Evolutionary conservation across 1,140 invertebrate species (phyloP).

Genomic region (Pseudomyrmex dendroicus): DNA sequence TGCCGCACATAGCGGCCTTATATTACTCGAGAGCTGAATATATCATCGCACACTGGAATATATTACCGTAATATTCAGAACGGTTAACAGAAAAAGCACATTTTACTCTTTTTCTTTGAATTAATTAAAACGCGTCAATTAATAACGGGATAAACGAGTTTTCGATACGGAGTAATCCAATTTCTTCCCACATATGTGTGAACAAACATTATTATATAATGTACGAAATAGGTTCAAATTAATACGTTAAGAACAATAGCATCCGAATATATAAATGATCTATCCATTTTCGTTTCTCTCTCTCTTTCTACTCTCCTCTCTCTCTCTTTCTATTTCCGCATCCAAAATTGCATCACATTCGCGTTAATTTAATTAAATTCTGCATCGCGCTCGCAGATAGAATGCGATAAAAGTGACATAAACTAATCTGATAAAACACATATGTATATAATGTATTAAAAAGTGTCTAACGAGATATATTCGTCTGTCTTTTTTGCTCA

Average conservation of each 20-base stretch:
- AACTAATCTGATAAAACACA: slow-evolving; percentile 36
- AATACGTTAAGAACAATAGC: slow-evolving; percentile 14
- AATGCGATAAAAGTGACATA: slow-evolving; percentile 3
- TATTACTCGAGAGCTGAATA: neutral
- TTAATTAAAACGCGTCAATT: slow-evolving; percentile 33
- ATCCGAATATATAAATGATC: slow-evolving; percentile 5
- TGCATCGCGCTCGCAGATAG: neutral
- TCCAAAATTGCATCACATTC: neutral
- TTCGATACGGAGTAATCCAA: neutral
- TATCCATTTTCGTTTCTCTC: neutral
- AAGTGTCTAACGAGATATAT: slow-evolving; percentile 36
- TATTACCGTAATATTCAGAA: neutral
- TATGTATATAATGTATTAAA: neutral
- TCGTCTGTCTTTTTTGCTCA: neutral
- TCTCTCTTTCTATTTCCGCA: no score
- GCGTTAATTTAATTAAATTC: slow-evolving; percentile 48
- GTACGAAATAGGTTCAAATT: slow-evolving; percentile 33
- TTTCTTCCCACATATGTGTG: slow-evolving; percentile 9
- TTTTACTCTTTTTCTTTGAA: slow-evolving; percentile 6
- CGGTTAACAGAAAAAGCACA: neutral
- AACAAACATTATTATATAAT: neutral
- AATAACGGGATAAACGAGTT: neutral
- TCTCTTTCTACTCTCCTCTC: no score
- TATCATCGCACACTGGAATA: neutral
- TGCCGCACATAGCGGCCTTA: no score